Evolutionary conservation across 2,888 invertebrate genomes (phyloP), one percentile per base, ranked within the genome.

Genomic region (Meghimatium bilineatum): DNA sequence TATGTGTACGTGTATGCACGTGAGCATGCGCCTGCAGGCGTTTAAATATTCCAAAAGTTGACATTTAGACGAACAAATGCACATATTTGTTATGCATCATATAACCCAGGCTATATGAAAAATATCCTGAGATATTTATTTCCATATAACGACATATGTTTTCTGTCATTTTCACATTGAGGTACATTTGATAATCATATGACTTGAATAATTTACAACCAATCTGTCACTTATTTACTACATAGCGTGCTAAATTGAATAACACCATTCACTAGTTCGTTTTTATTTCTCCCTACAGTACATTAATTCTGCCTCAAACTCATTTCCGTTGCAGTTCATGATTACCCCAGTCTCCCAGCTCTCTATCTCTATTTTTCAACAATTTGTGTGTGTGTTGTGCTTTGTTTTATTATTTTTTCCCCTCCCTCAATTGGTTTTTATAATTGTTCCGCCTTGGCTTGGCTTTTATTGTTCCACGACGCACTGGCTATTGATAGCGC

Each of bases 381-480:
- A 49, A 74, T 74, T 0, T 1, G 49, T 74, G 52, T 29, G 29
- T 74, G 49, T 32, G 32, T 52, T 74, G 52, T 52, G 49, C 32
- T 52, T 74, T 74, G 74, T 74, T 74, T 38, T 34, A n/a, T 44
- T 20, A 34, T 66, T 78, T 34, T 78, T 78, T 44, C 44, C 12
- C 44, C 12, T 44, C 12, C 12, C 67, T 67, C 66, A 36, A 29
- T 44, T n/a, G 49, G 38, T 1, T 34, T 44, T 67, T 78, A 32
- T 67, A 32, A 29, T 26, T 66, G 78, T 67, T 26, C 44, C 29
- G 34, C 66, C 63, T 63, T 66, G 23, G 38, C 32, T 29, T 0
- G 29, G 5, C 38, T 78, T 78, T 67, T 78, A 66, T 67, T 63
- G 67, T 78, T 78, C 78, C 67, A 63, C n/a, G 29, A 29, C 67